These are phyloP conservation scores for Aplysina aerophoba DNA, from an alignment of 37 sponge, comb jelly and placozoan species.

Conservation along the genomic window DNA sequence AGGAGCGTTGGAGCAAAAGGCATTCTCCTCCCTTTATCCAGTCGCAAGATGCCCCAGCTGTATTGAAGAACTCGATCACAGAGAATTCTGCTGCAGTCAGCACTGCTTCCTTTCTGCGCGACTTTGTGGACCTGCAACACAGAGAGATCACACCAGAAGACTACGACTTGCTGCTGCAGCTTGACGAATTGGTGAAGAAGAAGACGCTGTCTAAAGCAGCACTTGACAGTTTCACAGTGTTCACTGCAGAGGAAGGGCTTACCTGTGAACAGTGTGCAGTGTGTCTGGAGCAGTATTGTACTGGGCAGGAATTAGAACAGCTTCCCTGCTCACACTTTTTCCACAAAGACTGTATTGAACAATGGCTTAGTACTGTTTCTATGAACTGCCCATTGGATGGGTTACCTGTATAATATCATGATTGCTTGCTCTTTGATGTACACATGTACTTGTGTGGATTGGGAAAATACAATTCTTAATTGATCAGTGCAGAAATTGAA, in stretches of 20 bases:
- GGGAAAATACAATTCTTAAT: too few species aligned
- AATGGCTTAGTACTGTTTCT: slow-evolving; percentile 15
- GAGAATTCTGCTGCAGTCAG: not conserved
- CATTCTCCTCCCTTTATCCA: not conserved
- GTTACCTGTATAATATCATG: slow-evolving; percentile 6
- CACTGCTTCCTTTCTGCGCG: not conserved
- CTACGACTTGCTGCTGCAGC: slow-evolving; percentile 34
- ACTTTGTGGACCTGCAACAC: slow-evolving; percentile 3
- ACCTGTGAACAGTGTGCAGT: not conserved
- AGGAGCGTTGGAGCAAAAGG: not conserved
- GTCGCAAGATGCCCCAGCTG: not conserved
- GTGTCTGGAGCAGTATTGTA: slow-evolving; percentile 3
- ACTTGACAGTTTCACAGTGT: slow-evolving; percentile 21
- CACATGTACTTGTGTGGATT: too few species aligned
- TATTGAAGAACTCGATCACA: too few species aligned
- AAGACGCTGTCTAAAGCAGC: not conserved
- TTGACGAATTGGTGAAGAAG: slow-evolving; percentile 32
- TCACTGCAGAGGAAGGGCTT: not conserved
- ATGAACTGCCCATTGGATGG: slow-evolving; percentile 14
- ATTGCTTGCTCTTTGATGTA: too few species aligned
- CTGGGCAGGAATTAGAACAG: not conserved
- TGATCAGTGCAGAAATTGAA: too few species aligned
- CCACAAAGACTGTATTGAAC: slow-evolving; percentile 19
- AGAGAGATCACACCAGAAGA: slow-evolving; percentile 36
- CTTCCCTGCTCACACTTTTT: slow-evolving; percentile 24